phyloP scores from a whole-genome alignment of 2,113 vertebrate species.

The Loxodonta africana region DNA sequence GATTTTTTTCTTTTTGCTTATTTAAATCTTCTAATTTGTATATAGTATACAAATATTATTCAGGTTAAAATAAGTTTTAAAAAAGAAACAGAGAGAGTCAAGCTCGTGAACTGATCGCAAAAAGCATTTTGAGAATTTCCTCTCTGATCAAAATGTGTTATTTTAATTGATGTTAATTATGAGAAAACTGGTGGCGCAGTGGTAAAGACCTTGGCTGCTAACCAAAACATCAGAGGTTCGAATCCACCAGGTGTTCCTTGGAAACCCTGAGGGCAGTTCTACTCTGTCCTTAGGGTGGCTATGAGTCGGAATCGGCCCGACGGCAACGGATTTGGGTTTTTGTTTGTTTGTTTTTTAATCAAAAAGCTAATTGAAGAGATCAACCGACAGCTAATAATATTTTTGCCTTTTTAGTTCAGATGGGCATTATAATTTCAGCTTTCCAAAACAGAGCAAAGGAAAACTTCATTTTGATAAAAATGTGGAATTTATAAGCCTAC shows the following conservation, averaged over 20 bases:
- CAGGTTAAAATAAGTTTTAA: not conserved
- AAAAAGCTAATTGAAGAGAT: constrained; percentile 18
- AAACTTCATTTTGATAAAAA: not conserved
- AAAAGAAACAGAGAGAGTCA: constrained; percentile 31
- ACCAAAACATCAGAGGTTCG: too few species aligned
- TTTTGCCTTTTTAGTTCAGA: constrained; percentile 23
- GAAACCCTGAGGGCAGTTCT: too few species aligned
- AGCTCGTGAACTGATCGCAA: not conserved
- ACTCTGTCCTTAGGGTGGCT: too few species aligned
- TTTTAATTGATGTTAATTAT: constrained; percentile 40
- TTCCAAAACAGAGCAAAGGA: constrained; percentile 47
- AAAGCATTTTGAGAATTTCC: constrained; percentile 17
- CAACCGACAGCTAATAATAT: constrained; percentile 16
- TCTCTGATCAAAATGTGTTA: constrained; percentile 59
- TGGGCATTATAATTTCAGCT: not conserved
- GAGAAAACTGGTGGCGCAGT: not conserved
- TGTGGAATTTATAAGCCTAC: not conserved
- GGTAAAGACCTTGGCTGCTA: too few species aligned
- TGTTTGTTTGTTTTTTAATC: too few species aligned
- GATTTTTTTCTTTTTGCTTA: constrained; percentile 51
- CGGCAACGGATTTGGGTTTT: too few species aligned
- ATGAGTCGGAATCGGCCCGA: too few species aligned
- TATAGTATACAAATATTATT: constrained; percentile 26
- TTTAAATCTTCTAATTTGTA: constrained; percentile 50
- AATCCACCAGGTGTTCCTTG: too few species aligned